These are phyloP conservation scores for Mola mola DNA, from an alignment of 2,113 vertebrate genomes.

Conservation along the genomic window DNA sequence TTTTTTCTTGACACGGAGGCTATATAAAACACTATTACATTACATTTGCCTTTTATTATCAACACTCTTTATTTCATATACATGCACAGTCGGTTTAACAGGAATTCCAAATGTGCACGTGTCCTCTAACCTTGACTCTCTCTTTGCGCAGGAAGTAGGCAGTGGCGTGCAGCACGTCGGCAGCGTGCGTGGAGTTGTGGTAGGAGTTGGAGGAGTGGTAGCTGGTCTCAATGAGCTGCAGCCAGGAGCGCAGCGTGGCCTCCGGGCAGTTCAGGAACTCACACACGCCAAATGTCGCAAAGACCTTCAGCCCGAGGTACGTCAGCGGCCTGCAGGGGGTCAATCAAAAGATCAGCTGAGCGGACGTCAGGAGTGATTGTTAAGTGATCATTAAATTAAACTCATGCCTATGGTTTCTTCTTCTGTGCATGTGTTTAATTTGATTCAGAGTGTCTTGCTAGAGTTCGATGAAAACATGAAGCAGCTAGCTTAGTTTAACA, in stretches of 20 bases:
- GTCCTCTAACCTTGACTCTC: constrained; percentile 88
- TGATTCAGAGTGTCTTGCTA: no score
- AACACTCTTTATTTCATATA: no score
- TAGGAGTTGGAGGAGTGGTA: constrained; percentile 96
- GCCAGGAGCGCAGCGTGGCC: constrained; percentile 89
- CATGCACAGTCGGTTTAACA: not conserved
- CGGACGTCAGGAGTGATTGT: no score
- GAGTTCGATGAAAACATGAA: no score
- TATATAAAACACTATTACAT: no score
- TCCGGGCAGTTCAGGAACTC: constrained; percentile 93
- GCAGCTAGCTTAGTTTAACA: constrained; percentile 4
- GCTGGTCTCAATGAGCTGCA: constrained; percentile 94
- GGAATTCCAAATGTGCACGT: not conserved
- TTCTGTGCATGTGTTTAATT: no score
- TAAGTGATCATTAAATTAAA: no score
- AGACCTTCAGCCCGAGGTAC: constrained; percentile 94
- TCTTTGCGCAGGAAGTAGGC: constrained; percentile 94
- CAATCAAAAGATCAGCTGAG: not conserved
- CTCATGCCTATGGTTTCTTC: no score
- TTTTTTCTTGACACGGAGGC: no score
- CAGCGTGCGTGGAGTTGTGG: constrained; percentile 95
- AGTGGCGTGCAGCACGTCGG: constrained; percentile 93
- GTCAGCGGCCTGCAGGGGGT: constrained; percentile 85
- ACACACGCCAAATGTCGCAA: constrained; percentile 89
- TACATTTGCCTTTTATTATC: no score